A percentile compares a stretch with the other conserved stretches of the same genome.
Evolutionary conservation across 2,888 invertebrate species (phyloP).

Genomic region (Nomada flava): DNA sequence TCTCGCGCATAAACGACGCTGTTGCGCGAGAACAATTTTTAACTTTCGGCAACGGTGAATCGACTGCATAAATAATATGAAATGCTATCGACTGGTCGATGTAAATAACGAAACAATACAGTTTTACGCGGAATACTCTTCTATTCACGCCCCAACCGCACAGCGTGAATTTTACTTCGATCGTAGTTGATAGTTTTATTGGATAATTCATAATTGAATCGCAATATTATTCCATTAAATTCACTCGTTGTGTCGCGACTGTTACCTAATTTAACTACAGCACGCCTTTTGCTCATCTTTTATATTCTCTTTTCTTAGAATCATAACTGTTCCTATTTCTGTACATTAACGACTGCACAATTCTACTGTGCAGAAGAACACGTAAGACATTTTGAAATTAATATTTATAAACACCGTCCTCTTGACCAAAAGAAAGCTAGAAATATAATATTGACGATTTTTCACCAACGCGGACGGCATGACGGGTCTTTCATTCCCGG

Average conservation of each 20-base stretch:
- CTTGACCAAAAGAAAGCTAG: no score
- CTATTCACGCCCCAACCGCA: not conserved
- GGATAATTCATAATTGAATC: constrained; percentile 7
- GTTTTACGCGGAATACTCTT: not conserved
- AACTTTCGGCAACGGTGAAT: not conserved
- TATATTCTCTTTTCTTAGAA: not conserved
- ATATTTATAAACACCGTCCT: no score
- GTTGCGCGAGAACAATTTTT: constrained; percentile 30
- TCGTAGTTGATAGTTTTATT: constrained; percentile 2
- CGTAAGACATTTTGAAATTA: no score
- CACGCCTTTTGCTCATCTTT: no score
- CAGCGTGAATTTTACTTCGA: constrained; percentile 1
- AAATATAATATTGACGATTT: no score
- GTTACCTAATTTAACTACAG: not conserved
- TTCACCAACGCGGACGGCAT: no score
- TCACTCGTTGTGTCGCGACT: not conserved
- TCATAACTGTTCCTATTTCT: no score
- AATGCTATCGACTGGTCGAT: constrained; percentile 26
- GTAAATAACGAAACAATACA: constrained; percentile 29
- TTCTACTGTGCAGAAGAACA: no score
- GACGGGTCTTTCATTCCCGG: no score
- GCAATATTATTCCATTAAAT: constrained; percentile 1
- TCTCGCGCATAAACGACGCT: not conserved
- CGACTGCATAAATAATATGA: constrained; percentile 30
- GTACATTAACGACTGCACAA: no score